phyloP scores from a whole-genome alignment of 1,140 invertebrate species.

The Gryllus bimaculatus region DNA sequence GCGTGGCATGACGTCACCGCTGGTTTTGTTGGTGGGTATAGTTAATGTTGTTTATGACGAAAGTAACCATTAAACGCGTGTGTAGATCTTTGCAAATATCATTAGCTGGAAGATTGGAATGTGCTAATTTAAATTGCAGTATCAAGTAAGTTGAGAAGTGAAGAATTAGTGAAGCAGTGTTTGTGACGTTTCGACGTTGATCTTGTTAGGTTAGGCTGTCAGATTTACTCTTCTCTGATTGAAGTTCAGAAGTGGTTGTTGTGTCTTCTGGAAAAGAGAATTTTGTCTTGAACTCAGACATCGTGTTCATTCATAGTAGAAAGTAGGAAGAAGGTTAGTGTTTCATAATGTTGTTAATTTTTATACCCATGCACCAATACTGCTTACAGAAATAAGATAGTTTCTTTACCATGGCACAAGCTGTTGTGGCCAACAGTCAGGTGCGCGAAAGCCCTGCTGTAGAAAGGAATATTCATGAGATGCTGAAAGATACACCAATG shows the following conservation, averaged over 20 bases:
- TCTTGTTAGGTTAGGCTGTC: slow-evolving; percentile 12
- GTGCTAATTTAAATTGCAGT: not conserved
- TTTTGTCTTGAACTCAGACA: not conserved
- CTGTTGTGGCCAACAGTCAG: slow-evolving; percentile 16
- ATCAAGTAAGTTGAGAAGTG: not conserved
- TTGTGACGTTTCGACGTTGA: not conserved
- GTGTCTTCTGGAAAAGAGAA: not conserved
- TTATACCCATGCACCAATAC: not conserved
- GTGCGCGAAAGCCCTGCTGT: slow-evolving; percentile 27
- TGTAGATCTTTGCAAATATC: not conserved
- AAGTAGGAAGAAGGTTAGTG: not conserved
- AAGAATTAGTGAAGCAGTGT: too few relatives aligned
- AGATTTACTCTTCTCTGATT: not conserved
- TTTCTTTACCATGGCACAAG: slow-evolving; percentile 18
- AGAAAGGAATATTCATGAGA: slow-evolving; percentile 76
- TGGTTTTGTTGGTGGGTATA: not conserved
- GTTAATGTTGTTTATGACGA: not conserved
- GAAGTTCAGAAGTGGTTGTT: not conserved
- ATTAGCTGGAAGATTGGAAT: not conserved
- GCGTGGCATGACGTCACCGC: slow-evolving; percentile 14
- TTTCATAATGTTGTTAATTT: not conserved
- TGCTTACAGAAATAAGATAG: slow-evolving; percentile 7
- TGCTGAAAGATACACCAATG: slow-evolving; percentile 73
- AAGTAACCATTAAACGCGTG: not conserved
- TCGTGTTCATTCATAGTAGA: not conserved